Percentiles rank a stretch among this genome's conserved stretches.
phyloP scores from a whole-genome alignment of 2,888 invertebrate species.

The Sesia apiformis region DNA sequence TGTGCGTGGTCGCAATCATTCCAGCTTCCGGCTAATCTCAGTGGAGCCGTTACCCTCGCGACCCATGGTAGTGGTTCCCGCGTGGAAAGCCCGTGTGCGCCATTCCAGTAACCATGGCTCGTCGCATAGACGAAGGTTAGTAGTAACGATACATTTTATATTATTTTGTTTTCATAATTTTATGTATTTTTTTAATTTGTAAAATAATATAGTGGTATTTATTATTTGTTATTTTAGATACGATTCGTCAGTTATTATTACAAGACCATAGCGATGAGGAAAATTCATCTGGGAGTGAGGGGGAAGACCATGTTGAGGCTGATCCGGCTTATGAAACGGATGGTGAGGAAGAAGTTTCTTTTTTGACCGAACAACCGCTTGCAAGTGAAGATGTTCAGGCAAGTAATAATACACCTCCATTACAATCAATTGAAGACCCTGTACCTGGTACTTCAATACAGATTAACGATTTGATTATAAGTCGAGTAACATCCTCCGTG shows the following conservation, averaged over 20 bases:
- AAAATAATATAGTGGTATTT: background rate
- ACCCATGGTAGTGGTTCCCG: constrained; percentile 2
- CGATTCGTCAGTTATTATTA: constrained; percentile 2
- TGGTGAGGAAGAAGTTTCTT: constrained; percentile 3
- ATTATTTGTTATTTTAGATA: constrained; percentile 1
- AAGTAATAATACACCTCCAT: background rate
- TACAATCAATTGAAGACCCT: background rate
- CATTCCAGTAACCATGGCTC: constrained; percentile 3
- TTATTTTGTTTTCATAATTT: background rate
- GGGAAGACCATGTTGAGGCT: constrained; percentile 4
- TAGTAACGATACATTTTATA: background rate
- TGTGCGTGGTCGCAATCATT: background rate
- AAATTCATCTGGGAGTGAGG: too few species aligned
- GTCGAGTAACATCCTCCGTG: too few species aligned
- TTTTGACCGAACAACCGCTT: constrained; percentile 1
- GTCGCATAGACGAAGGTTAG: constrained; percentile 1
- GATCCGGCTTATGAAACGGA: constrained; percentile 4
- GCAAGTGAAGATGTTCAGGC: background rate
- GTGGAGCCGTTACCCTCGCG: constrained; percentile 2
- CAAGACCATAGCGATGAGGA: background rate
- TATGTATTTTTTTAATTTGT: background rate
- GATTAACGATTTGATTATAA: too few species aligned
- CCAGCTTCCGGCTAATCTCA: background rate
- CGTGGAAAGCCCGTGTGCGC: constrained; percentile 2
- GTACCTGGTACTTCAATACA: too few species aligned